Evolutionary conservation across 2,113 vertebrate genomes (phyloP).

Genomic region (Loxodonta africana): DNA sequence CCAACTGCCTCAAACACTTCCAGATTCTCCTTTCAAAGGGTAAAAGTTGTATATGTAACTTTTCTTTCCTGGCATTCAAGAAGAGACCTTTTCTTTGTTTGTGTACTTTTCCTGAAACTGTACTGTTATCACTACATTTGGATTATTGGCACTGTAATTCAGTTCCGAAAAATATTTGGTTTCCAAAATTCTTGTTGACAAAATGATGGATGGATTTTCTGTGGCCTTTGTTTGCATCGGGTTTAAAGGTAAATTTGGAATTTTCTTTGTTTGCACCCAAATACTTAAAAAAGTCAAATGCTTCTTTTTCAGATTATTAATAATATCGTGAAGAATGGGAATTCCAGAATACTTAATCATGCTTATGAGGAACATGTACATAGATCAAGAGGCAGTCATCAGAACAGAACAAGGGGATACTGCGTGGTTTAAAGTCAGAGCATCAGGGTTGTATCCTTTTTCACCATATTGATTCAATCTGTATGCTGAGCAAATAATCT

Average conservation of each 20-base stretch:
- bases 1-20: slow-evolving; percentile 96
- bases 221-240: slow-evolving; percentile 93
- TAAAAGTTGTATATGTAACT: slow-evolving; percentile 95
- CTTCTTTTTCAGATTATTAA: slow-evolving; percentile 91
- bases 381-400: too few relatives aligned
- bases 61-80: slow-evolving; percentile 87
- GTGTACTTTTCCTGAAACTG: slow-evolving; percentile 91
- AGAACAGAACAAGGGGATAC: too few relatives aligned
- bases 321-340: too few relatives aligned
- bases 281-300: slow-evolving; percentile 94
- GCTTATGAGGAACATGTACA: too few relatives aligned
- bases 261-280: slow-evolving; percentile 93
- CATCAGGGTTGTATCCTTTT: too few relatives aligned
- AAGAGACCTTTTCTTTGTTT: slow-evolving; percentile 89
- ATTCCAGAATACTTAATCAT: too few relatives aligned
- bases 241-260: slow-evolving; percentile 93
- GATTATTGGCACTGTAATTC: slow-evolving; percentile 39
- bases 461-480: too few relatives aligned
- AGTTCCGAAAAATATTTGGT: slow-evolving; percentile 93
- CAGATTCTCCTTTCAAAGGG: slow-evolving; percentile 95
- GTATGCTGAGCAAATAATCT: too few relatives aligned
- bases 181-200: slow-evolving; percentile 94
- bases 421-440: too few relatives aligned
- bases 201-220: slow-evolving; percentile 95
- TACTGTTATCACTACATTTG: slow-evolving; percentile 90